phyloP scores from a whole-genome alignment of 2,888 invertebrate genomes.

The Sphaerophoria taeniata region DNA sequence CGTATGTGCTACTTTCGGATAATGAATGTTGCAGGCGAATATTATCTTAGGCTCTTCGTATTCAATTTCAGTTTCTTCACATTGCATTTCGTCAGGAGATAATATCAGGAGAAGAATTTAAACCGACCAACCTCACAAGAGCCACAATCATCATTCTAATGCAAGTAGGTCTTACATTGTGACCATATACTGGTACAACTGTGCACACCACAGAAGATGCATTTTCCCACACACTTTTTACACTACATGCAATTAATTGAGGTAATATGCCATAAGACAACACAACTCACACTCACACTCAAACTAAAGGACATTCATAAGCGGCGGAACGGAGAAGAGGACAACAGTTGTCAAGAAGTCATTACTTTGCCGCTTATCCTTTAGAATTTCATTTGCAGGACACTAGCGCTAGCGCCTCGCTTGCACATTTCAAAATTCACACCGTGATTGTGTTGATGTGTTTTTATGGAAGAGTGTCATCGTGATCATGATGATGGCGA shows the following conservation, averaged over 20 bases:
- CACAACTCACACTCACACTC: background rate
- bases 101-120: slow-evolving; percentile 13
- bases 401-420: background rate
- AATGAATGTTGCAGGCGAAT: slow-evolving; percentile 32
- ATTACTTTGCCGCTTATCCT: slow-evolving; percentile 53
- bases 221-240: slow-evolving; percentile 30
- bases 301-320: too few species aligned
- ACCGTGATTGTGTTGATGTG: background rate
- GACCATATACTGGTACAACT: slow-evolving; percentile 5
- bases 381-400: slow-evolving; percentile 48
- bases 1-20: slow-evolving; percentile 15
- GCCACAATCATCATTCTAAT: background rate
- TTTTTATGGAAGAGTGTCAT: slow-evolving; percentile 5
- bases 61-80: slow-evolving; percentile 35
- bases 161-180: background rate
- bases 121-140: background rate
- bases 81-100: background rate
- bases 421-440: background rate
- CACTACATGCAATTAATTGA: slow-evolving; percentile 50
- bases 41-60: slow-evolving; percentile 31
- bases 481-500: slow-evolving; percentile 8
- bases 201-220: slow-evolving; percentile 31
- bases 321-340: background rate
- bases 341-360: slow-evolving; percentile 44
- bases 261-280: slow-evolving; percentile 42